Evolutionary conservation across 2,797 vertebrate species (phyloP).

Genomic region (Thalassophryne amazonica): DNA sequence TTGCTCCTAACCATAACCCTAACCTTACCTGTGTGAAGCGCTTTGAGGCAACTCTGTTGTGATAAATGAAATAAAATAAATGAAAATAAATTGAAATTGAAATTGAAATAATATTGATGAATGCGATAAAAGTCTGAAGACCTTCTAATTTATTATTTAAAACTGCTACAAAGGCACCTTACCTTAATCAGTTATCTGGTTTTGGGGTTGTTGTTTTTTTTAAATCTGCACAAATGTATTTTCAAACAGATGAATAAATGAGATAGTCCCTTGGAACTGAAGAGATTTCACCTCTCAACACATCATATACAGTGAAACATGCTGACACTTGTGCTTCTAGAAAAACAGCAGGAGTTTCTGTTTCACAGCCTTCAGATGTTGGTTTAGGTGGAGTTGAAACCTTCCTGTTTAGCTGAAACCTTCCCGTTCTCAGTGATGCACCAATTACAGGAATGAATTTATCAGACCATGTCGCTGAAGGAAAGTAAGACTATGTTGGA

Average conservation of each 20-base stretch:
- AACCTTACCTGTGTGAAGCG: too few species aligned
- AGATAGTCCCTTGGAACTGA: not conserved
- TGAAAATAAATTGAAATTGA: too few species aligned
- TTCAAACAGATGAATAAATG: not conserved
- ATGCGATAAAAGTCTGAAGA: too few species aligned
- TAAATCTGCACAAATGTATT: not conserved
- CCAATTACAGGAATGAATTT: not conserved
- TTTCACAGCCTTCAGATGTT: too few species aligned
- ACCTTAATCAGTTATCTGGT: too few species aligned
- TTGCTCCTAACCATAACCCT: too few species aligned
- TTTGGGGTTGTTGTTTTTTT: not conserved
- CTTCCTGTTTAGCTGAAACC: not conserved
- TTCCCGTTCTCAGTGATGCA: not conserved
- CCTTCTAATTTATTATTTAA: too few species aligned
- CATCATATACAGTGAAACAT: conserved; percentile 29
- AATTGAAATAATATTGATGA: too few species aligned
- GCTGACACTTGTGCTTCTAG: conserved; percentile 9
- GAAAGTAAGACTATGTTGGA: not conserved
- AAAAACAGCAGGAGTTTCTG: not conserved
- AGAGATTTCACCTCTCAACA: conserved; percentile 4
- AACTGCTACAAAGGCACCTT: too few species aligned
- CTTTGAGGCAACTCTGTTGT: too few species aligned
- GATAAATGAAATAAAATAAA: too few species aligned
- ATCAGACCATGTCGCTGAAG: not conserved
- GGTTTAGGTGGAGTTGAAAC: too few species aligned